Percentiles rank a stretch among this genome's conserved stretches.
phyloP scores from a whole-genome alignment of 2,888 invertebrate species.

The Yponomeuta plumbellus region DNA sequence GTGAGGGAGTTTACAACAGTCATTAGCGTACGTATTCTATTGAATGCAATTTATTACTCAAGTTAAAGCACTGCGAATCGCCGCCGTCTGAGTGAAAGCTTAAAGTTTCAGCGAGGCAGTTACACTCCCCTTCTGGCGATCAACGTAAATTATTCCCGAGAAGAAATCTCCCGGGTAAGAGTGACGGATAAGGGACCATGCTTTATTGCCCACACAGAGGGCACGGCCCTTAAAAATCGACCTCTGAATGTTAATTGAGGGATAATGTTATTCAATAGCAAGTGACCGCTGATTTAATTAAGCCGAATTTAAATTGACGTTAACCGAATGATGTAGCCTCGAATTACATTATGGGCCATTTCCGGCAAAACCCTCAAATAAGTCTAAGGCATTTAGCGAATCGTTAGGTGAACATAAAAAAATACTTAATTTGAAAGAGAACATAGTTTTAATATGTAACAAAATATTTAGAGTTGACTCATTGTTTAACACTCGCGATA shows the following conservation, averaged over 20 bases:
- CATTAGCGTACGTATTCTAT: slow-evolving; percentile 42
- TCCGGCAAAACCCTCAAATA: not conserved
- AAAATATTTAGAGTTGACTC: too few relatives aligned
- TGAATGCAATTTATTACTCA: slow-evolving; percentile 66
- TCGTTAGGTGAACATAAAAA: too few relatives aligned
- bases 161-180: slow-evolving; percentile 74
- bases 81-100: slow-evolving; percentile 69
- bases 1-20: slow-evolving; percentile 16
- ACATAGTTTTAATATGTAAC: too few relatives aligned
- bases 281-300: slow-evolving; percentile 56
- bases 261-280: slow-evolving; percentile 68
- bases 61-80: slow-evolving; percentile 68
- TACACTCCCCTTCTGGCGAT: slow-evolving; percentile 71
- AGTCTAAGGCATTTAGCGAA: too few relatives aligned
- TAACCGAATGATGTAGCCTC: slow-evolving; percentile 8
- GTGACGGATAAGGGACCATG: slow-evolving; percentile 74
- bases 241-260: slow-evolving; percentile 67
- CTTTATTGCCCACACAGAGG: slow-evolving; percentile 65
- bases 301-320: slow-evolving; percentile 22
- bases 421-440: too few relatives aligned
- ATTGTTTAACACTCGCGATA: too few relatives aligned
- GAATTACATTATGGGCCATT: not conserved
- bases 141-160: slow-evolving; percentile 75
- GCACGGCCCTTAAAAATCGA: slow-evolving; percentile 65
- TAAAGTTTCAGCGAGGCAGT: slow-evolving; percentile 75